These are phyloP conservation scores for Drosophila cracens DNA, from an alignment of 2,888 invertebrate species.

Conservation along the genomic window DNA sequence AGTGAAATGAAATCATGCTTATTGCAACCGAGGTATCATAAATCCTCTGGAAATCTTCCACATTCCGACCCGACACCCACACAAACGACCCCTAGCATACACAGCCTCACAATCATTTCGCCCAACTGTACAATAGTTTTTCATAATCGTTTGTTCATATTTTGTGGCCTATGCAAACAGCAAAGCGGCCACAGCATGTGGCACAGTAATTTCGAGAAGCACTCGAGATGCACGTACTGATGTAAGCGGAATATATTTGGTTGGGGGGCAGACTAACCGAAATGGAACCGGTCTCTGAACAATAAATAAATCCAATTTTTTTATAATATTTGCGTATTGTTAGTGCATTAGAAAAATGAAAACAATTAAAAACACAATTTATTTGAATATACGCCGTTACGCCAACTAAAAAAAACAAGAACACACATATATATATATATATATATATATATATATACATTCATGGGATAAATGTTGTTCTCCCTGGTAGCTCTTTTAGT, in stretches of 20 bases:
- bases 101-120: neutral
- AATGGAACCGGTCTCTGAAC: conserved; percentile 19
- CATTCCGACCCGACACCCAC: conserved; percentile 9
- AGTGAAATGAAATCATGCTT: conserved; percentile 59
- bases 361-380: conserved; percentile 37
- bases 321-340: conserved; percentile 6
- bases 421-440: neutral
- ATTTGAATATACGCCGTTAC: conserved; percentile 28
- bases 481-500: conserved; percentile 34
- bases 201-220: conserved; percentile 61
- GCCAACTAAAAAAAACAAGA: neutral
- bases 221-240: conserved; percentile 30
- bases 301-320: conserved; percentile 49
- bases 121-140: conserved; percentile 54
- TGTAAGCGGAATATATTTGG: conserved; percentile 65
- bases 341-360: conserved; percentile 16
- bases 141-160: conserved; percentile 76
- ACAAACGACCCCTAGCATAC: conserved; percentile 9
- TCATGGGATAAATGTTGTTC: neutral
- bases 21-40: conserved; percentile 45
- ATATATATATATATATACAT: neutral
- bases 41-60: conserved; percentile 33
- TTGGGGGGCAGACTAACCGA: conserved; percentile 26
- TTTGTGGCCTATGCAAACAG: conserved; percentile 53
- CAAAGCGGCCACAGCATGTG: conserved; percentile 65